Base-by-base conservation (phyloP, 2,888 invertebrate species). In the Drosophila rubida region DNA sequence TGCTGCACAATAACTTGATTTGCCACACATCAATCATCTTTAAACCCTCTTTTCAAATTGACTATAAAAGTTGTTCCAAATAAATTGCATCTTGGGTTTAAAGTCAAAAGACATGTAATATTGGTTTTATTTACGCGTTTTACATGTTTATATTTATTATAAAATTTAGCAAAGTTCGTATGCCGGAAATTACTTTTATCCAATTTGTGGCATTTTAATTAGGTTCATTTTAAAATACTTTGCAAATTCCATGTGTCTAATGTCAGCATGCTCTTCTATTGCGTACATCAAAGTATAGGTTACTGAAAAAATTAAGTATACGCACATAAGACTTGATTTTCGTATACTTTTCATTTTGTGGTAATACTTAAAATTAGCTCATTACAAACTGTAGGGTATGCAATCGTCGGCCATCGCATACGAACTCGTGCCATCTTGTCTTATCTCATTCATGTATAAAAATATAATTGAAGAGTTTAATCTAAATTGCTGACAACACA, bases 381-480 rank as follows among this genome's bases (percentile, higher is more conserved):
- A n/a, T n/a, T n/a, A n/a, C n/a, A n/a, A n/a, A n/a, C n/a, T n/a
- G n/a, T n/a, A 35, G 23, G 23, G 13, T 23, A 49, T 49, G 1
- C 13, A 23, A 49, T 2, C 4, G 5, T 37, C 9, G 9, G 4
- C 11, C 13, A 25, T 2, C 5, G 2, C 32, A n/a, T 32, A 4
- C 5, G 1, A 32, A 1, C 32, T 25, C 25, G 11, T 35, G 13
- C 13, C 9, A 8, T 0, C 9, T 13, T 35, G 13, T 49, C 9
- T 32, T 22, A 13, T 22, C 22, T 32, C n/a, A n/a, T 7, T 32
- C 7, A 13, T 7, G 30, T 32, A 22, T 32, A 16, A n/a, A 16
- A 46, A 49, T 35, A 23, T 14, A 14, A 11, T 50, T 37, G 5
- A 50, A 50, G 35, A 23, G 32, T 35, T 49, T 35, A 35, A 49